phyloP scores from a whole-genome alignment of 2,888 invertebrate species.

The Trissoscelio sp. region DNA sequence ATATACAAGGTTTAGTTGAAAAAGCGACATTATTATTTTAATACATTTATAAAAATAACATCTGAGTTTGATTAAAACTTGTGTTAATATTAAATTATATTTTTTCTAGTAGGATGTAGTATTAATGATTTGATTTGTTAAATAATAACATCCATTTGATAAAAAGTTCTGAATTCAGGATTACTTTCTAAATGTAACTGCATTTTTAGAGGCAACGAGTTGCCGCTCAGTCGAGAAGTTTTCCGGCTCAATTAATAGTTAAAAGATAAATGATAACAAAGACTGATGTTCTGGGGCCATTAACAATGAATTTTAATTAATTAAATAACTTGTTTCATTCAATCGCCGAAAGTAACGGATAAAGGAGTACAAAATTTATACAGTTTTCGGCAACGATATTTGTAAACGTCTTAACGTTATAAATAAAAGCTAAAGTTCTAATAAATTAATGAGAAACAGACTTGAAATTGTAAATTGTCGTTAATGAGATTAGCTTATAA shows the following conservation, averaged over 20 bases:
- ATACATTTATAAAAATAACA: too few species aligned
- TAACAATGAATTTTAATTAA: slow-evolving; percentile 72
- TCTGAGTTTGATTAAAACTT: too few species aligned
- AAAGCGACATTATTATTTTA: neutral
- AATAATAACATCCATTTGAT: slow-evolving; percentile 42
- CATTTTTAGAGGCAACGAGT: slow-evolving; percentile 28
- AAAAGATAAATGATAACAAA: slow-evolving; percentile 71
- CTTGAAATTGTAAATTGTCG: slow-evolving; percentile 14
- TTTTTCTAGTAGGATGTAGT: too few species aligned
- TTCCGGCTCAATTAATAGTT: slow-evolving; percentile 58
- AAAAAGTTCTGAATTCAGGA: slow-evolving; percentile 15
- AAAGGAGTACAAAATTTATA: slow-evolving; percentile 42
- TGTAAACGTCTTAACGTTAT: slow-evolving; percentile 15
- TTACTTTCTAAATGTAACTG: slow-evolving; percentile 20
- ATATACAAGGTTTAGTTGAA: slow-evolving; percentile 1
- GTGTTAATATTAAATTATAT: too few species aligned
- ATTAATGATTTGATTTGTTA: neutral
- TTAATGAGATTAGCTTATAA: slow-evolving; percentile 16
- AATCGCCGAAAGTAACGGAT: slow-evolving; percentile 52
- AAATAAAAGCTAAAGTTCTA: slow-evolving; percentile 25
- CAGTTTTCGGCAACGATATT: slow-evolving; percentile 35
- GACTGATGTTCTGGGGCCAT: slow-evolving; percentile 82
- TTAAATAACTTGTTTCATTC: slow-evolving; percentile 14
- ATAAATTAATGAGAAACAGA: slow-evolving; percentile 35
- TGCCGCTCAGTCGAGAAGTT: slow-evolving; percentile 48